Conservation (phyloP, 2,113 vertebrate species). For the Lepus europaeus region DNA sequence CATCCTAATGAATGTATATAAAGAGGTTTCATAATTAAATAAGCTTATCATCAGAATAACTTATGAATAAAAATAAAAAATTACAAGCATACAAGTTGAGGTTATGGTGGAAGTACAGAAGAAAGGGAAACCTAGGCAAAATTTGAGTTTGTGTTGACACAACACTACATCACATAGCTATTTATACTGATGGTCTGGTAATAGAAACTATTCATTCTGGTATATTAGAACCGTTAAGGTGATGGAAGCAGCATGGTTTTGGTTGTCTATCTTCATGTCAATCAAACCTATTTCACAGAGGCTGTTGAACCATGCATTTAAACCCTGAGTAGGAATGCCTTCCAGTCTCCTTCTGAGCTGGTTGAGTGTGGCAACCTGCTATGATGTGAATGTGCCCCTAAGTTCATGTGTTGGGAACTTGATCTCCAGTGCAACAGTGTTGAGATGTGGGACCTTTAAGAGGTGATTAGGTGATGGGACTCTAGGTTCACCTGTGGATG, state of each 20-base stretch:
- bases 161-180: neutral
- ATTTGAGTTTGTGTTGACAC: neutral
- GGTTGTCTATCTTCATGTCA: neutral
- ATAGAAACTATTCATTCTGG: neutral
- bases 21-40: neutral
- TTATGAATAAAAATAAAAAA: constrained; percentile 26
- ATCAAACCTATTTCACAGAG: neutral
- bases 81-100: neutral
- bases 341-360: neutral
- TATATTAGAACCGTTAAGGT: neutral
- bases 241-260: neutral
- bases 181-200: neutral
- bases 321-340: neutral
- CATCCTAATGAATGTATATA: neutral
- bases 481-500: no score
- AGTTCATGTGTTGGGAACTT: no score
- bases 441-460: no score
- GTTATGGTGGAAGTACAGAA: neutral
- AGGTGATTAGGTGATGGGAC: no score
- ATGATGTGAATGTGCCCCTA: no score
- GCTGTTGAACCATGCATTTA: neutral
- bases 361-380: neutral
- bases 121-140: neutral
- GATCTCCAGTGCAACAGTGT: no score
- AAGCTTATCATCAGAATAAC: neutral